Conservation (phyloP, 1,140 invertebrate genomes). For the Platyscapa corneri region DNA sequence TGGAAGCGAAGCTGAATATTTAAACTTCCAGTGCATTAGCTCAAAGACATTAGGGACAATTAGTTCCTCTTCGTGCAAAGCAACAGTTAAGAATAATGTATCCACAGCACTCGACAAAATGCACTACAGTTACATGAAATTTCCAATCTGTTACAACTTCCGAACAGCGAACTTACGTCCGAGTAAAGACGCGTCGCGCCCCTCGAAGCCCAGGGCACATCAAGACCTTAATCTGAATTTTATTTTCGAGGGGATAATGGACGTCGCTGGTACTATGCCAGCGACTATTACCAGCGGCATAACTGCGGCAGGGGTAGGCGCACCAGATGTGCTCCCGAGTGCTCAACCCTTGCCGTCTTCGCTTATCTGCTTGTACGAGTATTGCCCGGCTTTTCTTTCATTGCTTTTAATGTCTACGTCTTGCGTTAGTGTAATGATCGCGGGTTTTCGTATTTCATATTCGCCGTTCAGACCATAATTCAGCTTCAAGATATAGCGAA, state of each 20-base stretch:
- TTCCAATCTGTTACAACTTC: neutral
- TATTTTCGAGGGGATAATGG: conserved; percentile 51
- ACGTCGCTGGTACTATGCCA: conserved; percentile 56
- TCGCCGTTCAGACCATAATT: neutral
- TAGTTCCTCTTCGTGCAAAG: neutral
- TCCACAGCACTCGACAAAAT: neutral
- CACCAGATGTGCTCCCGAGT: conserved; percentile 56
- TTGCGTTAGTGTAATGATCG: conserved; percentile 41
- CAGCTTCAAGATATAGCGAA: neutral
- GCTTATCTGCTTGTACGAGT: neutral
- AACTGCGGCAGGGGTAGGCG: conserved; percentile 55
- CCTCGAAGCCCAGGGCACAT: neutral
- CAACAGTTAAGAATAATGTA: neutral
- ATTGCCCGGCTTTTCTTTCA: conserved; percentile 29
- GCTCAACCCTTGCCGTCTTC: neutral
- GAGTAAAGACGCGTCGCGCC: neutral
- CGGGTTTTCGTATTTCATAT: conserved; percentile 24
- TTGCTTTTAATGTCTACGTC: conserved; percentile 31
- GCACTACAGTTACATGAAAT: neutral
- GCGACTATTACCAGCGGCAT: conserved; percentile 60
- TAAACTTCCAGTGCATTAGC: neutral
- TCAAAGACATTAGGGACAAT: neutral
- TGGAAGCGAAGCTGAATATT: neutral
- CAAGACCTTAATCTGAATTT: conserved; percentile 29
- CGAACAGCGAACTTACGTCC: neutral